A percentile compares a stretch with the other conserved stretches of the same genome.
phyloP scores from a whole-genome alignment of 1,140 invertebrate genomes.

The Dendrolimus punctatus region DNA sequence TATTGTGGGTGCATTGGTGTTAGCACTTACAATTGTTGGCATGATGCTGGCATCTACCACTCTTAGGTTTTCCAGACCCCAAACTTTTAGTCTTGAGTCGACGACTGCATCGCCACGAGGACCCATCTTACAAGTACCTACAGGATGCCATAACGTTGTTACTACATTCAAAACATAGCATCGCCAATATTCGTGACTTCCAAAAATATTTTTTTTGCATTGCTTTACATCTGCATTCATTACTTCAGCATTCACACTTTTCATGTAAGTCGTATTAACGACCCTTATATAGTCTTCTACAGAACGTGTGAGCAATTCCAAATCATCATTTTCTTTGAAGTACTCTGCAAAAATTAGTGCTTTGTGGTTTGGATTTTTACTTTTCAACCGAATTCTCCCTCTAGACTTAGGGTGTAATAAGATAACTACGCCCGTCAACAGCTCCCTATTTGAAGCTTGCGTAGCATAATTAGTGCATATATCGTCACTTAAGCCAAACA shows the following conservation, averaged over 20 bases:
- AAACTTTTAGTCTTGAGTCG: conserved; percentile 61
- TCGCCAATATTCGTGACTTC: conserved; percentile 78
- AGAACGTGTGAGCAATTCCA: conserved; percentile 82
- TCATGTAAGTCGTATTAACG: conserved; percentile 69
- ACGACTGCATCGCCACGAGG: conserved; percentile 72
- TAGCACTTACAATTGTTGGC: conserved; percentile 37
- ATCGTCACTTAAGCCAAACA: conserved; percentile 75
- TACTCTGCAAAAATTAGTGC: conserved; percentile 93
- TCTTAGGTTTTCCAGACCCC: conserved; percentile 63
- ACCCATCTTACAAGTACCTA: conserved; percentile 76
- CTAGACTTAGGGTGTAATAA: conserved; percentile 75
- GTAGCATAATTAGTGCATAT: conserved; percentile 37
- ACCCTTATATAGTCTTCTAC: conserved; percentile 76
- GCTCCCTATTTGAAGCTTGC: conserved; percentile 78
- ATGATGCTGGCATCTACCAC: conserved; percentile 54
- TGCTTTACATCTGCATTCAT: conserved; percentile 46
- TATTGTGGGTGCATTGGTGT: conserved; percentile 40
- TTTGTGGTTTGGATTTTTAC: conserved; percentile 85
- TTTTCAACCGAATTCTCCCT: conserved; percentile 82
- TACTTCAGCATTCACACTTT: conserved; percentile 55
- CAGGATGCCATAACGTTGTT: conserved; percentile 49
- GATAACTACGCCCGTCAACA: conserved; percentile 61
- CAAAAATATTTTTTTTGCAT: conserved; percentile 73
- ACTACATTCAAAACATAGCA: conserved; percentile 49
- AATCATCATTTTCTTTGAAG: conserved; percentile 81